These are phyloP conservation scores for Rotaria socialis DNA, from an alignment of 2,888 invertebrate species.

Conservation along the genomic window DNA sequence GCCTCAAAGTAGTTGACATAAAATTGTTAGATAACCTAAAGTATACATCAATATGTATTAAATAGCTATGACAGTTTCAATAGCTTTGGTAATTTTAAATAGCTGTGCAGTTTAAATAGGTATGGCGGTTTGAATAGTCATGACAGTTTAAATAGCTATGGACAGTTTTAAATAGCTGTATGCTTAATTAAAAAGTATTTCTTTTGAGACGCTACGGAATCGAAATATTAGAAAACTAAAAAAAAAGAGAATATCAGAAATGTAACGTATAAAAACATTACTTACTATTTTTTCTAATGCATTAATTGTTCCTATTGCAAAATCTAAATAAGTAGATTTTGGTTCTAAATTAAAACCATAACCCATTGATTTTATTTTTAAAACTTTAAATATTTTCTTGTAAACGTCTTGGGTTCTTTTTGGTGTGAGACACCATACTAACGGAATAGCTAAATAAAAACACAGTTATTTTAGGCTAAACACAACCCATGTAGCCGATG, in stretches of 20 bases:
- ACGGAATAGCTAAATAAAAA: slow-evolving; percentile 15
- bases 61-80: too few relatives aligned
- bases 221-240: neutral
- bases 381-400: neutral
- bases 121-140: too few relatives aligned
- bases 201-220: too few relatives aligned
- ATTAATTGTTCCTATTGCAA: neutral
- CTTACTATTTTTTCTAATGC: neutral
- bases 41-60: too few relatives aligned
- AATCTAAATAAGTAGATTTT: slow-evolving; percentile 8
- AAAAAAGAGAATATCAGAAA: neutral
- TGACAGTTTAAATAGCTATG: too few relatives aligned
- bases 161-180: too few relatives aligned
- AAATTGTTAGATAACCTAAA: too few relatives aligned
- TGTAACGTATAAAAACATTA: neutral
- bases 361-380: neutral
- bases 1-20: too few relatives aligned
- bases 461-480: neutral
- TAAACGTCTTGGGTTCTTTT: neutral
- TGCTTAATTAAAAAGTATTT: too few relatives aligned
- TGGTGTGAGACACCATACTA: slow-evolving; percentile 12
- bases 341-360: neutral
- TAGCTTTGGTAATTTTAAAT: too few relatives aligned
- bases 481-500: too few relatives aligned
- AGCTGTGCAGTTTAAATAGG: too few relatives aligned